Percentiles rank a stretch among this genome's conserved stretches.
Evolutionary conservation across 1,140 invertebrate species (phyloP).

Genomic region (Drosophila varians): DNA sequence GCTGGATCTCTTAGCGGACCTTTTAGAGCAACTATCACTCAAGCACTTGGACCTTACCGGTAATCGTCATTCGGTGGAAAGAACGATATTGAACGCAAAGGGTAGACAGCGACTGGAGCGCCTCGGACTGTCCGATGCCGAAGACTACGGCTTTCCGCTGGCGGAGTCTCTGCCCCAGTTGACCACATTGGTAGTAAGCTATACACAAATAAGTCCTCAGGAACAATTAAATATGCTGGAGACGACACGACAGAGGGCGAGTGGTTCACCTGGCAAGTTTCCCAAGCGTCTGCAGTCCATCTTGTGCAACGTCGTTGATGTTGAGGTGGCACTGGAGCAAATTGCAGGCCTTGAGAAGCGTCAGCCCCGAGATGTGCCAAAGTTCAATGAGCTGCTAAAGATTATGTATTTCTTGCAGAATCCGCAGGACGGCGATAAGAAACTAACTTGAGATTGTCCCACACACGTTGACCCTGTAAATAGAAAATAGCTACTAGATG

Average conservation of each 20-base stretch:
- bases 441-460: slow-evolving; percentile 12
- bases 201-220: slow-evolving; percentile 47
- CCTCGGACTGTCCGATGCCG: slow-evolving; percentile 58
- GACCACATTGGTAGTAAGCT: slow-evolving; percentile 56
- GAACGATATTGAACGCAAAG: slow-evolving; percentile 36
- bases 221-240: slow-evolving; percentile 51
- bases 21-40: slow-evolving; percentile 42
- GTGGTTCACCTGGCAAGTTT: slow-evolving; percentile 16
- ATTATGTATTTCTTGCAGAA: slow-evolving; percentile 55
- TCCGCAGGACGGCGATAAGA: slow-evolving; percentile 20
- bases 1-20: slow-evolving; percentile 31
- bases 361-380: slow-evolving; percentile 52
- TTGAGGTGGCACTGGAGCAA: slow-evolving; percentile 63
- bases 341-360: slow-evolving; percentile 66
- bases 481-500: slow-evolving; percentile 32
- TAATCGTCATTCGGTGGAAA: slow-evolving; percentile 52
- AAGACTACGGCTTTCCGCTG: slow-evolving; percentile 57
- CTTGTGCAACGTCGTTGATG: slow-evolving; percentile 63
- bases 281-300: slow-evolving; percentile 63
- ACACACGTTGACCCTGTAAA: background rate
- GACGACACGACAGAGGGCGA: slow-evolving; percentile 33
- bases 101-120: slow-evolving; percentile 44
- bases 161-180: slow-evolving; percentile 49
- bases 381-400: slow-evolving; percentile 58
- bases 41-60: slow-evolving; percentile 56